phyloP scores from a whole-genome alignment of 2,888 invertebrate species.

The Eilema caniola region DNA sequence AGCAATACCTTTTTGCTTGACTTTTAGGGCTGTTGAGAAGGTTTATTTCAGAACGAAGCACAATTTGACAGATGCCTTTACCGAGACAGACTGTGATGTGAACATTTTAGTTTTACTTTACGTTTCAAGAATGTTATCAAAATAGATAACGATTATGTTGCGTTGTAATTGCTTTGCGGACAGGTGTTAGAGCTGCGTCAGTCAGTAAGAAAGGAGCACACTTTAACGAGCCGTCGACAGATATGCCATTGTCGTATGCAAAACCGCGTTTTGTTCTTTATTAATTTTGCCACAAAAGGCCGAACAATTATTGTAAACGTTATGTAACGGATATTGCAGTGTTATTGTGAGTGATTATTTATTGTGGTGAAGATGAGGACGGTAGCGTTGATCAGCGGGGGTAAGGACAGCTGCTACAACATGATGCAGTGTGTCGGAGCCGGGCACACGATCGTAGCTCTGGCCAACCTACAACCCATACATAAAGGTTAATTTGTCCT shows the following conservation, averaged over 20 bases:
- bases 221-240: conserved; percentile 51
- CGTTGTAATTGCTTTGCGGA: conserved; percentile 54
- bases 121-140: conserved; percentile 76
- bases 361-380: conserved; percentile 90
- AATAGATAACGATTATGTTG: conserved; percentile 76
- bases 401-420: conserved; percentile 99
- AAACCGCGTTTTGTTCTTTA: conserved; percentile 66
- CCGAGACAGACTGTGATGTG: conserved; percentile 47
- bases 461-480: conserved; percentile 97
- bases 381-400: conserved; percentile 97
- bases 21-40: neutral
- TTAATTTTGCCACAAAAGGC: conserved; percentile 68
- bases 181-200: conserved; percentile 60
- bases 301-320: conserved; percentile 76
- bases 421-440: conserved; percentile 99
- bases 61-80: conserved; percentile 48
- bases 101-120: conserved; percentile 64
- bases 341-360: conserved; percentile 64
- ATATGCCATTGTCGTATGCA: conserved; percentile 69
- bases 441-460: conserved; percentile 97
- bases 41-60: conserved; percentile 17
- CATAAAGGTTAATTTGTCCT: conserved; percentile 88
- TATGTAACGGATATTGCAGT: conserved; percentile 79
- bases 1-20: neutral
- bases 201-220: conserved; percentile 46